Evolutionary conservation across 1,140 invertebrate species (phyloP).

Genomic region (Ephestia elutella): DNA sequence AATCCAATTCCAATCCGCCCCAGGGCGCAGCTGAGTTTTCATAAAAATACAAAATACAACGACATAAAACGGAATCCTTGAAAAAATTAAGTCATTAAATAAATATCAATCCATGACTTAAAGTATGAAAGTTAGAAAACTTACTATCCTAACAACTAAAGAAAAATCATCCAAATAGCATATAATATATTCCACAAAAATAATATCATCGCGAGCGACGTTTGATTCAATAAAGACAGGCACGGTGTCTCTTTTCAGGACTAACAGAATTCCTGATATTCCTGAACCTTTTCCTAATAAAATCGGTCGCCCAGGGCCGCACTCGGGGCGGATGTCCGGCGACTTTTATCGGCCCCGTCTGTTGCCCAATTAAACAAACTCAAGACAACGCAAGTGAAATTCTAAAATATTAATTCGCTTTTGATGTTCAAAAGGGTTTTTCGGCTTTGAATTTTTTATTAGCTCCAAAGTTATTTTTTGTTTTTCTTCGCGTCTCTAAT

Average conservation of each 20-base stretch:
- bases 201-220: slow-evolving; percentile 15
- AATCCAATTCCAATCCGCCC: too few species aligned
- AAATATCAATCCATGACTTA: too few species aligned
- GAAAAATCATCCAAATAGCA: not conserved
- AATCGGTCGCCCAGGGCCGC: slow-evolving; percentile 5
- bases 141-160: too few species aligned
- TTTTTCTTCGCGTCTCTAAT: slow-evolving; percentile 2
- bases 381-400: slow-evolving; percentile 7
- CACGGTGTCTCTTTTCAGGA: slow-evolving; percentile 5
- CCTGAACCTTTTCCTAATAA: not conserved
- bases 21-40: too few species aligned
- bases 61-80: too few species aligned
- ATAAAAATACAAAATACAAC: too few species aligned
- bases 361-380: slow-evolving; percentile 33
- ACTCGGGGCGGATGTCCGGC: slow-evolving; percentile 33
- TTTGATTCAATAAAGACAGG: slow-evolving; percentile 8
- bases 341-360: slow-evolving; percentile 27
- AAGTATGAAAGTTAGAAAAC: too few species aligned
- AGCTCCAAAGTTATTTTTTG: slow-evolving; percentile 15
- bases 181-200: slow-evolving; percentile 18
- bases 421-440: slow-evolving; percentile 17
- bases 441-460: slow-evolving; percentile 23
- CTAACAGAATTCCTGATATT: slow-evolving; percentile 13
- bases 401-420: slow-evolving; percentile 12
- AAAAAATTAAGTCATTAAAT: too few species aligned